Evolutionary conservation across 2,797 vertebrate species (phyloP), one percentile per base, ranked within the genome.

Genomic region (Hozukius guyotensis): DNA sequence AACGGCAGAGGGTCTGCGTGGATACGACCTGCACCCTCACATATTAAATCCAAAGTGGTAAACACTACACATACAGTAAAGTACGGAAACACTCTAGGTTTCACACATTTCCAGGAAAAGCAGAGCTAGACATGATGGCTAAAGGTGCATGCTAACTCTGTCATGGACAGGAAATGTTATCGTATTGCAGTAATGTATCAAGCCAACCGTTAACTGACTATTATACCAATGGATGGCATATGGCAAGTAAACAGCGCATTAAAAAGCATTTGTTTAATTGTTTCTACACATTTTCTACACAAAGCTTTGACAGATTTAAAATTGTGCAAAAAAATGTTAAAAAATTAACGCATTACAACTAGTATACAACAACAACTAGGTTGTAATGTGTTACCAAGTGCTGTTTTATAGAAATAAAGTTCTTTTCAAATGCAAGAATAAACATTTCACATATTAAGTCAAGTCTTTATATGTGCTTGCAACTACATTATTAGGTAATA

Each of bases 41-140:
- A 49, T 20, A 49, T 49, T 18, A 0, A 20, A 49, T 49, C 42
- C 42, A 49, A 49, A 49, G 42, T 49, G 42, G 42, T 49, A 49
- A 49, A 49, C 42, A 49, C 16, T 46, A 46, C 3, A 49, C 16
- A 20, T 49, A 49, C 42, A 49, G 42, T 49, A 49, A 49, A 49
- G 42, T 8, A 49, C 8, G 42, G 16, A 49, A 49, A 1, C 42
- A 49, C 42, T 49, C 14, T 49, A 16, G 16, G 42, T 49, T 49
- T 49, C 16, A 49, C 42, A 49, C 42, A 49, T 49, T 49, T 0
- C 42, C 42, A 49, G 42, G 16, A 49, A 49, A 49, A 49, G 42
- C 42, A 46, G 16, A 46, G 42, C 42, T 0, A 46, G 6, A 46
- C 42, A 46, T 46, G 16, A 18, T 0, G 16, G 42, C 42, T 0